Base-by-base conservation (phyloP, 1,140 invertebrate genomes). In the Sinonovacula constricta region DNA sequence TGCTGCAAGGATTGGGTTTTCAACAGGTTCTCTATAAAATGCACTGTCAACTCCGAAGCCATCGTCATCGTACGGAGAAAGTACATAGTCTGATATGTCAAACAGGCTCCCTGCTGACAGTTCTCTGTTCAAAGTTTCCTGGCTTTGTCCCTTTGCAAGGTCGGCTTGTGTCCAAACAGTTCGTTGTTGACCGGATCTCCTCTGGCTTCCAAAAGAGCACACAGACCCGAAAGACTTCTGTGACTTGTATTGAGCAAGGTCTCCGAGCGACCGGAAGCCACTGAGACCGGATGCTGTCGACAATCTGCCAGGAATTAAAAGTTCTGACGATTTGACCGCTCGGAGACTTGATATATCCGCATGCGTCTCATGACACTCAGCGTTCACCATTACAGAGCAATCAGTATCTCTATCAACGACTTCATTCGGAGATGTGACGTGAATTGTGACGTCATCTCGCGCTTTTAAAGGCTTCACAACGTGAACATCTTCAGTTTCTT, bases 161-260 rank as follows among this genome's bases (percentile, higher is more conserved):
- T 62, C 59, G 0, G 59, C 56, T 65, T 75, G 71, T 65, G 71
- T 75, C 71, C 71, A 75, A 24, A 75, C 24, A 22, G 71, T 75
- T 24, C 71, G 39, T 10, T 7, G n/a, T n/a, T n/a, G n/a, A n/a
- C n/a, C n/a, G n/a, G n/a, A n/a, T n/a, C n/a, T 45, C 7, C 7
- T 10, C 39, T 45, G 7, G 7, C 39, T 45, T 45, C 39, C 18
- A 18, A 45, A 45, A 45, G 7, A 7, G 7, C 7, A 45, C 18
- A 18, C 39, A 45, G 7, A 10, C 18, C 7, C 18, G 7, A 45
- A 18, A 18, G 39, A 45, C 39, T 18, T 45, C 39, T 45, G 39
- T 10, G 39, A 45, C 39, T 10, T 7, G 7, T 18, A 10, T 10
- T 45, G 39, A 18, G 7, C 39, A 45, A n/a, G n/a, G n/a, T 18